phyloP scores from a whole-genome alignment of 2,113 vertebrate genomes.

The Gila orcuttii region DNA sequence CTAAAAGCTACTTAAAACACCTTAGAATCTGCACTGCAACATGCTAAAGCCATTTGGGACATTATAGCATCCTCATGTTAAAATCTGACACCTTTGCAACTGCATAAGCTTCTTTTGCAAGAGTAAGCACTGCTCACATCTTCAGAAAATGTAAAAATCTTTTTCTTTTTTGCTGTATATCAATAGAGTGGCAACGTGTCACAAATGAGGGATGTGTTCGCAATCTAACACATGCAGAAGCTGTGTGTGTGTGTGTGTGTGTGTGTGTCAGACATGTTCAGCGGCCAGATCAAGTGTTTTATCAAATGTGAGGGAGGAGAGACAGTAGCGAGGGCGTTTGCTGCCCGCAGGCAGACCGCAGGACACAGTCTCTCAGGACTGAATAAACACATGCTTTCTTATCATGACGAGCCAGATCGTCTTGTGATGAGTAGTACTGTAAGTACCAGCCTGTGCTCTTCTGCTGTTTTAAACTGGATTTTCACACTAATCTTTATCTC shows the following conservation, averaged over 20 bases:
- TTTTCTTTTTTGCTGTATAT: not conserved
- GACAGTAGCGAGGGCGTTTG: not conserved
- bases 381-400: conserved; percentile 17
- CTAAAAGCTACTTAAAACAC: not conserved
- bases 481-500: not conserved
- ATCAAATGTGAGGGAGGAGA: conserved; percentile 45
- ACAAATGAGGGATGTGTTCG: conserved; percentile 22
- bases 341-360: conserved; percentile 40
- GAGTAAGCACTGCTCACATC: not conserved
- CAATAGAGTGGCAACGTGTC: not conserved
- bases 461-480: not conserved
- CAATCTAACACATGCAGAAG: conserved; percentile 32
- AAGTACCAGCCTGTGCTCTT: not conserved
- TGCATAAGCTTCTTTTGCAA: not conserved
- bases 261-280: not conserved
- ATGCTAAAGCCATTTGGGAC: not conserved
- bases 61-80: too few species aligned
- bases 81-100: too few species aligned
- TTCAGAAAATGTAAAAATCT: not conserved
- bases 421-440: not conserved
- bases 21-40: not conserved
- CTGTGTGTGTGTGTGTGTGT: not conserved
- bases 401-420: not conserved
- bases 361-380: conserved; percentile 32
- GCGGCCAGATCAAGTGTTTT: conserved; percentile 22